phyloP scores from a whole-genome alignment of 1,140 invertebrate genomes.

The Brachionus koreanus region DNA sequence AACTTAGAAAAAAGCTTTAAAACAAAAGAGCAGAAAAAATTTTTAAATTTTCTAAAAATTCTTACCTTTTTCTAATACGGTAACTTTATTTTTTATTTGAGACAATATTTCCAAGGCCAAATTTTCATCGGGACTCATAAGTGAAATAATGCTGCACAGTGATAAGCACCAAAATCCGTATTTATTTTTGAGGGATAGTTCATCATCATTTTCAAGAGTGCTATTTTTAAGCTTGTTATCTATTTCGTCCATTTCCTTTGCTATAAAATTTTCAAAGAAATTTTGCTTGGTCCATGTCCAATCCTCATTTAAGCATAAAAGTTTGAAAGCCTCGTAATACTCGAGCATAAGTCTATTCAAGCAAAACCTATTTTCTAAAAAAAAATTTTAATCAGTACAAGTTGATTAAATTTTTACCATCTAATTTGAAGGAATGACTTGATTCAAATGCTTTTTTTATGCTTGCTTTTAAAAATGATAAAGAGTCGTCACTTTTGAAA shows the following conservation, averaged over 20 bases:
- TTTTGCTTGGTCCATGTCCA: slow-evolving; percentile 3
- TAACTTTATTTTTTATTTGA: background rate
- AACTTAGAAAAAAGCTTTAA: too few relatives aligned
- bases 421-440: background rate
- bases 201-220: background rate
- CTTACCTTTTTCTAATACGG: background rate
- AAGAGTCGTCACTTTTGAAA: background rate
- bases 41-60: background rate
- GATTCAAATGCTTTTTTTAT: background rate
- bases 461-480: background rate
- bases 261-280: background rate
- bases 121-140: background rate
- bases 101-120: background rate
- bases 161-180: background rate
- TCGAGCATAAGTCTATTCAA: background rate
- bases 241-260: background rate
- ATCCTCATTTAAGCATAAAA: slow-evolving; percentile 14
- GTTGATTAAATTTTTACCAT: background rate
- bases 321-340: slow-evolving; percentile 1
- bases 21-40: too few relatives aligned
- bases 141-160: background rate
- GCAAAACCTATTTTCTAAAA: background rate
- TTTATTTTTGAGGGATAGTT: background rate
- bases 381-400: background rate
- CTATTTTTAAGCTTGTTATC: background rate